phyloP scores from a whole-genome alignment of 92 coral and sea anemone species.

The Galaxea fascicularis region DNA sequence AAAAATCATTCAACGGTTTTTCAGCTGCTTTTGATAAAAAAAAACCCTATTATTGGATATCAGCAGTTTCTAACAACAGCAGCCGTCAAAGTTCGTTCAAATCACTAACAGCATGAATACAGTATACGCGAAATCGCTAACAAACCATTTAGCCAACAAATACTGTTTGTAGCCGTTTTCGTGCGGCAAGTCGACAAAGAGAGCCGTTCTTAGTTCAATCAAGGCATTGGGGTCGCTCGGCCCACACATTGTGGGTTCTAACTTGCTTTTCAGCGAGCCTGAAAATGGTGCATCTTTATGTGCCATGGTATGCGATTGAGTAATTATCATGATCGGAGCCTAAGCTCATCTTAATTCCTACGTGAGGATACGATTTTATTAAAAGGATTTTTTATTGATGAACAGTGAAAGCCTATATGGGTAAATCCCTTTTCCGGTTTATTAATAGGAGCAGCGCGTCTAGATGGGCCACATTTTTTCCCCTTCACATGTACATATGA shows the following conservation, averaged over 20 bases:
- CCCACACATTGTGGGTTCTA: not conserved
- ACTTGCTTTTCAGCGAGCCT: not conserved
- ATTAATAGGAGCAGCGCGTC: not conserved
- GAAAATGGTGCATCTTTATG: not conserved
- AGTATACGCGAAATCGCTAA: no score
- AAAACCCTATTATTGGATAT: no score
- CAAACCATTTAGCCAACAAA: no score
- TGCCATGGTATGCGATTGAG: not conserved
- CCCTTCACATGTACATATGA: not conserved
- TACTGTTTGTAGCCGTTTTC: no score
- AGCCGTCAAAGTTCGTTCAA: no score
- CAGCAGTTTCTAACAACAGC: no score
- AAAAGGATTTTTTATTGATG: not conserved
- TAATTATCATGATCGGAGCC: conserved; percentile 3
- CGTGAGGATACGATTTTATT: conserved; percentile 7
- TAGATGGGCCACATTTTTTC: not conserved
- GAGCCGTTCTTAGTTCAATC: no score
- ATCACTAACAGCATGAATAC: no score
- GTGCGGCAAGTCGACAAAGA: no score
- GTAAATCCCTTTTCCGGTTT: conserved; percentile 1
- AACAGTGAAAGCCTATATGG: not conserved
- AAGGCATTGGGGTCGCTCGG: not conserved
- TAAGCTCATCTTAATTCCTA: not conserved
- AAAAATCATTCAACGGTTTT: no score
- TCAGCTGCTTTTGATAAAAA: no score